phyloP scores from a whole-genome alignment of 2,797 vertebrate genomes.

The Paratrypauchen microcephalus region DNA sequence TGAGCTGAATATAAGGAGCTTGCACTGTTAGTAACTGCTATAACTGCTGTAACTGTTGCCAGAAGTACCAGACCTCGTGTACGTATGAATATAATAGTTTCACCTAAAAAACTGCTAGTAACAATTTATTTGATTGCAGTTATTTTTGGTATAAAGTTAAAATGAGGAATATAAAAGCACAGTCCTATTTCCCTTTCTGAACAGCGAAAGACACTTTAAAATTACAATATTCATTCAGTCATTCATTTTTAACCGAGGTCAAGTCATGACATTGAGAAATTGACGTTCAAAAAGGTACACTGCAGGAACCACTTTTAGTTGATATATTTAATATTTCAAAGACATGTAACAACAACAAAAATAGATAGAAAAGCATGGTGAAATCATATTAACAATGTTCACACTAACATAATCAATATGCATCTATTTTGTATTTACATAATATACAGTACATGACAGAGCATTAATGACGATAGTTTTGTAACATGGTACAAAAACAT shows the following conservation, averaged over 20 bases:
- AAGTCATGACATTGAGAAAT: neutral
- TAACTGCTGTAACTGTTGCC: neutral
- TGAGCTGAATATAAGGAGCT: neutral
- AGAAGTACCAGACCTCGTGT: neutral
- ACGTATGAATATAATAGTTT: neutral
- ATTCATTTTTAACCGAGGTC: too few species aligned
- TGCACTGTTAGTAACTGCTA: neutral
- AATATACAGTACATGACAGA: conserved; percentile 26
- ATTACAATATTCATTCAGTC: neutral
- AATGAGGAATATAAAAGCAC: neutral
- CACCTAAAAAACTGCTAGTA: neutral
- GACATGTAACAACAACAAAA: conserved; percentile 4
- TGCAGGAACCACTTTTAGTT: neutral
- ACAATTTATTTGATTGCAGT: neutral
- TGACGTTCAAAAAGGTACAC: neutral
- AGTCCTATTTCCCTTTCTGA: neutral
- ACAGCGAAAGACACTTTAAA: neutral
- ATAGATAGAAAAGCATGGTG: conserved; percentile 21
- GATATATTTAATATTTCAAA: conserved; percentile 7
- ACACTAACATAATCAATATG: conserved; percentile 17
- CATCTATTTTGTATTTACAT: conserved; percentile 25
- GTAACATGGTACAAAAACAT: neutral
- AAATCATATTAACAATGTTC: conserved; percentile 20
- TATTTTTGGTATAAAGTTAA: neutral
- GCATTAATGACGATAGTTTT: conserved; percentile 5